phyloP scores from a whole-genome alignment of 2,113 vertebrate species.

The Paracanthobrama guichenoti region DNA sequence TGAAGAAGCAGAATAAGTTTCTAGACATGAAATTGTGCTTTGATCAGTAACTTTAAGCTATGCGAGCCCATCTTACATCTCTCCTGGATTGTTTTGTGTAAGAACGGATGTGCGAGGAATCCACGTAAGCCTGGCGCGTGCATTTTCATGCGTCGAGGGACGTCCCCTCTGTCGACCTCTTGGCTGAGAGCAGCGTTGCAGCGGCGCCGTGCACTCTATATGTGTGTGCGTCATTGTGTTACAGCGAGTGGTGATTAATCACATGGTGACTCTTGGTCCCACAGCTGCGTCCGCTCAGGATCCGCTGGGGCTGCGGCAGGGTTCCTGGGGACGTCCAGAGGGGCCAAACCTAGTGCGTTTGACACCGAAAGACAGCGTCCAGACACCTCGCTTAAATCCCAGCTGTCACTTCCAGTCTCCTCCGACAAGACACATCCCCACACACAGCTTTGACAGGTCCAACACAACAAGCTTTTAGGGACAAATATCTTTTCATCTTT shows the following conservation, averaged over 20 bases:
- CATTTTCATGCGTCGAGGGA: not conserved
- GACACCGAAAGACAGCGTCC: slow-evolving; percentile 5
- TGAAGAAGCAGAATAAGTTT: not conserved
- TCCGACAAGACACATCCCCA: not conserved
- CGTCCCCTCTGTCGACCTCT: slow-evolving; percentile 8
- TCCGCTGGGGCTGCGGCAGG: slow-evolving; percentile 64
- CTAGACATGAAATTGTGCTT: not conserved
- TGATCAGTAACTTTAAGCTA: slow-evolving; percentile 1
- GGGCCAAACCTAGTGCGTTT: slow-evolving; percentile 10
- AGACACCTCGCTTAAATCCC: slow-evolving; percentile 24
- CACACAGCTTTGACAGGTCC: not conserved
- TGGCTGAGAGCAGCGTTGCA: slow-evolving; percentile 23
- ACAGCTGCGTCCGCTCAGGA: slow-evolving; percentile 63
- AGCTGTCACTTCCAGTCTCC: slow-evolving; percentile 29
- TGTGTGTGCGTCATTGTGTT: slow-evolving; percentile 1
- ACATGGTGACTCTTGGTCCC: slow-evolving; percentile 66
- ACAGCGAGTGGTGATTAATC: slow-evolving; percentile 70
- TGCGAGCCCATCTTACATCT: not conserved
- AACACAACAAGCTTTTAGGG: slow-evolving; percentile 1
- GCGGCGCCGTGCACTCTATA: not conserved
- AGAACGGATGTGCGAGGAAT: slow-evolving; percentile 1
- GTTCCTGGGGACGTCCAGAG: slow-evolving; percentile 61
- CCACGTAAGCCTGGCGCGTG: not conserved
- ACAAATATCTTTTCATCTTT: not conserved
- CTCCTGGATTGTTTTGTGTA: slow-evolving; percentile 21